Evolutionary conservation across 2,797 vertebrate species (phyloP).

Genomic region (Discoglossus pictus): DNA sequence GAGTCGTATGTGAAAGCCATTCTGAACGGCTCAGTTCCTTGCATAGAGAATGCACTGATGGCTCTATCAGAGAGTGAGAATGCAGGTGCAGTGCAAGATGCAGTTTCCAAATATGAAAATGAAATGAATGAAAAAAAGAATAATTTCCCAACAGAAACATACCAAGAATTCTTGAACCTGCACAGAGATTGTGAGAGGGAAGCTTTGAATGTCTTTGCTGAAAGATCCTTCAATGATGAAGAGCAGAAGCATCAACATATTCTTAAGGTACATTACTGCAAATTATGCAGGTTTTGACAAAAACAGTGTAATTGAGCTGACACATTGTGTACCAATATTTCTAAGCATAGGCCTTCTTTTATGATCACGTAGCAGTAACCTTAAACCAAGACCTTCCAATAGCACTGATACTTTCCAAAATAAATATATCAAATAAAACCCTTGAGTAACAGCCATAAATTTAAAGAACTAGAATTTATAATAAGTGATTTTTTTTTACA

Average conservation of each 20-base stretch:
- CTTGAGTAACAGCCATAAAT: too few relatives aligned
- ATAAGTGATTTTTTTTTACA: too few relatives aligned
- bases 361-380: too few relatives aligned
- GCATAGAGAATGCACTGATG: constrained; percentile 62
- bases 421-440: too few relatives aligned
- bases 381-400: too few relatives aligned
- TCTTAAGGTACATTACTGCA: constrained; percentile 49
- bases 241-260: constrained; percentile 30
- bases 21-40: constrained; percentile 57
- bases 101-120: constrained; percentile 46
- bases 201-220: constrained; percentile 55
- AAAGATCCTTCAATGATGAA: constrained; percentile 60
- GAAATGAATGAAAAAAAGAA: constrained; percentile 52
- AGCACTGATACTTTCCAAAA: too few relatives aligned
- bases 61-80: constrained; percentile 62
- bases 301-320: not conserved
- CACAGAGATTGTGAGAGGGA: constrained; percentile 53
- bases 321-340: too few relatives aligned
- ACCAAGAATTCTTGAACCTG: constrained; percentile 49
- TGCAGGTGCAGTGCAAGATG: constrained; percentile 53
- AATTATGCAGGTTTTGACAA: too few relatives aligned
- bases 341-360: too few relatives aligned
- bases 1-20: constrained; percentile 60
- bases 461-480: too few relatives aligned
- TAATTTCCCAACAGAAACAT: constrained; percentile 50